Base-by-base conservation (phyloP, 2,113 vertebrate species). In the Urocynchramus pylzowi region DNA sequence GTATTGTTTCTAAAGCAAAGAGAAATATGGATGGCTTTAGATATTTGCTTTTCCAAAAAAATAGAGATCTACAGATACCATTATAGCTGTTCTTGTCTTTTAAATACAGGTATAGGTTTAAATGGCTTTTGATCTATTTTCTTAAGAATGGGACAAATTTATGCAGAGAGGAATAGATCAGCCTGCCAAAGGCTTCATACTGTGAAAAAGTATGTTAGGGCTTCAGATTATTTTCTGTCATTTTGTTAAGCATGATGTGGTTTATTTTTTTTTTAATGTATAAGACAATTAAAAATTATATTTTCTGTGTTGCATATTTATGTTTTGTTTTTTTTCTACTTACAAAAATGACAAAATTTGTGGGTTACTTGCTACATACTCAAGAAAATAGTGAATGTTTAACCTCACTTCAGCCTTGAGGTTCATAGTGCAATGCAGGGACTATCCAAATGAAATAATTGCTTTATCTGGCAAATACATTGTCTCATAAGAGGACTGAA, bases 401-500 rank as follows among this genome's bases (percentile, higher is more conserved):
- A 93, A 64, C 64, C n/a, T 91, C 16, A 13, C 47, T 92, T 80
- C 79, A 87, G 49, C 37, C 64, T 65, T 3, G 16, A 42, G 52
- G 87, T 83, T 95, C 76, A 79, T 70, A 71, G 80, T 79, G 31
- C 21, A 39, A 70, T 67, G 84, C 54, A 35, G 41, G 64, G 65
- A 81, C 91, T 91, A 92, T 78, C 63, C 92, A 95, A 96, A 90
- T 95, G 64, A 97, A 98, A 92, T 94, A 91, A 95, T 93, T 97
- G 69, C 83, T 94, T 96, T 95, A 75, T 89, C 77, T 96, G 70
- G 76, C 96, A 94, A 97, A 96, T 91, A 96, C 94, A 78, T 96
- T 86, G 94, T 91, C 95, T 97, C 94, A 93, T 97, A 95, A 97
- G 95, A 97, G 74, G 60, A 68, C 91, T 95, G 95, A 97, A 94